Evolutionary conservation across 2,113 vertebrate species (phyloP).

Genomic region (Ciconia stormi): DNA sequence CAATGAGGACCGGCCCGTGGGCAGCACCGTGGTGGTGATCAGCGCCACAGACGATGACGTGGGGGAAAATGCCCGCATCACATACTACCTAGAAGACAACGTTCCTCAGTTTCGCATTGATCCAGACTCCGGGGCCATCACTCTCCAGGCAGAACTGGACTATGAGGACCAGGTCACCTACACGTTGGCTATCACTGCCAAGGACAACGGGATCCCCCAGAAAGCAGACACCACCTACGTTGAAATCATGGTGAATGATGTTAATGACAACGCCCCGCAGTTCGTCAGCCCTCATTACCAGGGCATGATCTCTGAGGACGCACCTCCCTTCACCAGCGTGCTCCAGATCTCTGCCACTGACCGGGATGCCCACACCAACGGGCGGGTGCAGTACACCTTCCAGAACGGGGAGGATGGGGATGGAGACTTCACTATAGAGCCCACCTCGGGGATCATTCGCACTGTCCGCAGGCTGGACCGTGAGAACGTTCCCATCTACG

Average conservation of each 20-base stretch:
- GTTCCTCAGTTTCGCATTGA: constrained; percentile 97
- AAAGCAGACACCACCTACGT: constrained; percentile 98
- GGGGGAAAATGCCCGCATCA: constrained; percentile 95
- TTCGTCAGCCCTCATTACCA: constrained; percentile 93
- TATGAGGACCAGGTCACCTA: constrained; percentile 98
- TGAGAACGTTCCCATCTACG: constrained; percentile 90
- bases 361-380: constrained; percentile 92
- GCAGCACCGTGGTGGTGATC: constrained; percentile 95
- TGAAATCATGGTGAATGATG: constrained; percentile 95
- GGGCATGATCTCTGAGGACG: constrained; percentile 92
- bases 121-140: constrained; percentile 88
- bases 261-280: constrained; percentile 97
- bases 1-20: constrained; percentile 90
- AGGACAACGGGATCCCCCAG: constrained; percentile 97
- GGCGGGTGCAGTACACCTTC: constrained; percentile 96
- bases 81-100: constrained; percentile 92
- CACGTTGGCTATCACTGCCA: constrained; percentile 93
- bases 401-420: constrained; percentile 97
- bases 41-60: constrained; percentile 95
- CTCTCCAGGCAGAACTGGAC: constrained; percentile 91
- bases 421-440: constrained; percentile 97
- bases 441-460: constrained; percentile 95
- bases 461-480: constrained; percentile 91
- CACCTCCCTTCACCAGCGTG: constrained; percentile 93
- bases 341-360: constrained; percentile 97